phyloP scores from a whole-genome alignment of 2,797 vertebrate species.

The Acestrorhynchus altus region DNA sequence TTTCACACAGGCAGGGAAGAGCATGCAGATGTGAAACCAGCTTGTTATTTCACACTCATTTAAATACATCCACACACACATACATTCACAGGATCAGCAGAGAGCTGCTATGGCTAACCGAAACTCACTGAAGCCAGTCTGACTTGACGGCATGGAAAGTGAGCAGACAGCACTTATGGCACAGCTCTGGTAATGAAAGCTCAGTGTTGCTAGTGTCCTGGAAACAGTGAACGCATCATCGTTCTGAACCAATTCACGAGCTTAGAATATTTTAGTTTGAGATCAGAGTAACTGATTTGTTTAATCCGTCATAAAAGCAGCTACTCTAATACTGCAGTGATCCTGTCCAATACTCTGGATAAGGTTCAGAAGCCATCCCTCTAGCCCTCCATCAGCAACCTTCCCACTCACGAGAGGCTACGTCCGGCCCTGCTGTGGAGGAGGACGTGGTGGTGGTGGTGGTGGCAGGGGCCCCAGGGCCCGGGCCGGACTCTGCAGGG shows the following conservation, averaged over 20 bases:
- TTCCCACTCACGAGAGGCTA: conserved; percentile 88
- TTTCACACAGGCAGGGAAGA: conserved; percentile 60
- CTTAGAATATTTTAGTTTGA: neutral
- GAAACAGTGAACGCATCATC: neutral
- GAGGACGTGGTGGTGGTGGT: conserved; percentile 54
- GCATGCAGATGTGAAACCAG: conserved; percentile 21
- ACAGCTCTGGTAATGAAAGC: neutral
- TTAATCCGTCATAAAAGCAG: too few species aligned
- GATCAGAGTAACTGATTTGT: neutral
- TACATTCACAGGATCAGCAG: conserved; percentile 72
- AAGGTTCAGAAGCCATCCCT: conserved; percentile 76
- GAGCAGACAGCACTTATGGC: neutral
- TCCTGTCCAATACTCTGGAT: conserved; percentile 59
- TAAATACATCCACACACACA: conserved; percentile 23
- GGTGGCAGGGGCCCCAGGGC: conserved; percentile 80
- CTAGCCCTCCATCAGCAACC: conserved; percentile 65
- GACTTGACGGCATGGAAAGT: neutral
- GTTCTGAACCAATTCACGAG: neutral
- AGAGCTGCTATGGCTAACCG: conserved; percentile 30
- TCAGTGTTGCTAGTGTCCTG: neutral
- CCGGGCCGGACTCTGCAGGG: conserved; percentile 73
- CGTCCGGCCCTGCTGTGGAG: conserved; percentile 77
- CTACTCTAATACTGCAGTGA: conserved; percentile 38
- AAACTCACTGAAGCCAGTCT: neutral
- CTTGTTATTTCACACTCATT: neutral